Conservation (phyloP, 2,113 vertebrate genomes). For the Dipodomys stephensi region DNA sequence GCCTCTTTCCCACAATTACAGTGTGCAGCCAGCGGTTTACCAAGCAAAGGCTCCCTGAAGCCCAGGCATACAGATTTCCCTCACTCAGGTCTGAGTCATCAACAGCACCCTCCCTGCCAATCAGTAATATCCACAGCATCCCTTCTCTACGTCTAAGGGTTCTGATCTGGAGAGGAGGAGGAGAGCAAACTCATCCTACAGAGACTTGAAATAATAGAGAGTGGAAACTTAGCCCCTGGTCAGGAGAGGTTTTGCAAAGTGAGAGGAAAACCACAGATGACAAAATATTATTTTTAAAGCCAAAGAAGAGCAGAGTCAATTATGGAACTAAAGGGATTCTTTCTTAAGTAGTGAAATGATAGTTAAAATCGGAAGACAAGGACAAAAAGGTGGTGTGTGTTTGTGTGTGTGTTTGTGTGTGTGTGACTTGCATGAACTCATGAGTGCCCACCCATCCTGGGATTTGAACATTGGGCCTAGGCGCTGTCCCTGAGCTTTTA, state of each 20-base stretch:
- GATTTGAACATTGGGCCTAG: no score
- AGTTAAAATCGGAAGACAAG: neutral
- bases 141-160: neutral
- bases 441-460: no score
- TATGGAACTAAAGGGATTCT: conserved; percentile 39
- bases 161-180: rapidly evolving
- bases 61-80: neutral
- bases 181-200: neutral
- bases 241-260: neutral
- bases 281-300: neutral
- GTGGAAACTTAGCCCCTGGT: neutral
- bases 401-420: no score
- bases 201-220: neutral
- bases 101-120: no score
- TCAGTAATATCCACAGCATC: neutral
- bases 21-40: neutral
- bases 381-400: no score
- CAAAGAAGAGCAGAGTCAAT: conserved; percentile 29
- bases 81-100: neutral
- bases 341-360: neutral
- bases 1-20: neutral
- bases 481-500: no score
- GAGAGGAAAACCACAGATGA: neutral
- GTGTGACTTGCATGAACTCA: no score
- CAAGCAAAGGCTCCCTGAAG: neutral